Conservation (phyloP, 2,113 vertebrate species). For the Lagopus leucura region DNA sequence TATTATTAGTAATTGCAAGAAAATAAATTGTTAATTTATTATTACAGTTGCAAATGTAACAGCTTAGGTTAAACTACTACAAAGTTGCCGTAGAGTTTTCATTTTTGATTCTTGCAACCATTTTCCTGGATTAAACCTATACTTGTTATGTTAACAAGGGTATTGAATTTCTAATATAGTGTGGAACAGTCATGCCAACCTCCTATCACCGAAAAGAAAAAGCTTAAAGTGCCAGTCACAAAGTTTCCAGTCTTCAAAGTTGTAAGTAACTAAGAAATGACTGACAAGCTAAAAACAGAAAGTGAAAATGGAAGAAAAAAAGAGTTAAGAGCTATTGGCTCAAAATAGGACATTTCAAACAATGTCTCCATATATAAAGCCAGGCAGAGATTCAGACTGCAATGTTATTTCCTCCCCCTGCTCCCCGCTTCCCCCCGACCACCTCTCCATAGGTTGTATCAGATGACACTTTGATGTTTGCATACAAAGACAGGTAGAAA, state of each 20-base stretch:
- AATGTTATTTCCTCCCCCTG: not conserved
- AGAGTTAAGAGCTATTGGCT: not conserved
- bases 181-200: not conserved
- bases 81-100: not conserved
- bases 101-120: not conserved
- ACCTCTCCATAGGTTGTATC: not conserved
- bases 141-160: not conserved
- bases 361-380: not conserved
- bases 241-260: not conserved
- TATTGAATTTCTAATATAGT: not conserved
- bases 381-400: not conserved
- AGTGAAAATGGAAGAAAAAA: not conserved
- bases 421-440: too few relatives aligned
- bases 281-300: not conserved
- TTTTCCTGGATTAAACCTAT: not conserved
- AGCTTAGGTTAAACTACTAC: not conserved
- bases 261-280: not conserved
- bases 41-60: not conserved
- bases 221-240: not conserved
- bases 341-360: not conserved
- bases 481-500: not conserved
- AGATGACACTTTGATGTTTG: not conserved
- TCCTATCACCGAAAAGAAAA: not conserved
- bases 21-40: not conserved
- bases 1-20: not conserved